Base-by-base conservation (phyloP, 1,140 invertebrate species). In the Asbolus verrucosus region DNA sequence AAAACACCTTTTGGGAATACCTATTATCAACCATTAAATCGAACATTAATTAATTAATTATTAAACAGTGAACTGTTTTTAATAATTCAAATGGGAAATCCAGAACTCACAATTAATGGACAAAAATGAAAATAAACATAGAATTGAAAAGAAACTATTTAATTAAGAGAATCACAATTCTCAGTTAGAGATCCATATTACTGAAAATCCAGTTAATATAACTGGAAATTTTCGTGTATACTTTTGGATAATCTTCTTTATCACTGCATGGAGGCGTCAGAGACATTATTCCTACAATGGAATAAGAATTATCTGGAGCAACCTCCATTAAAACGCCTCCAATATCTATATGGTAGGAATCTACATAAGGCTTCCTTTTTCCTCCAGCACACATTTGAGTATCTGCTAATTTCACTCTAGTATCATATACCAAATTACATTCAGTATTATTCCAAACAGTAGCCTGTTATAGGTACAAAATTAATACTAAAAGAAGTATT, bases 181-280 rank as follows among this genome's bases (percentile, higher is more conserved):
- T 72, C 81, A 0, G 89, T 69, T 0, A 87, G 85, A 4, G 82
- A 41, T 11, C 70, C 65, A 4, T 81, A 70, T 66, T 83, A 79
- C 16, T 81, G 73, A 61, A 82, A 78, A 13, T 79, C 68, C 4
- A 75, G 30, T 1, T 84, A 87, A 1, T 75, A 70, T 77, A 73
- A 1, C 77, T 79, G 0, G 72, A 76, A 1, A 93, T 89, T 54
- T 85, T 85, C 0, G 92, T 93, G 75, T 94, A 94, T 1, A 94
- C 88, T 0, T 91, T 91, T 0, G 92, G 91, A 85, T 87, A 89
- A 1, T 87, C 88, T 6, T 78, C 73, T 9, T 87, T 84, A 0
- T 90, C 92, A 74, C 92, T 94, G 0, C 86, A 86, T 0, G 86
- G 83, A 0, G 89, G 88, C 0, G 93, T 94, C 78, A 91, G 92